Evolutionary conservation across 2,888 invertebrate species (phyloP), one percentile per base, ranked within the genome.

Genomic region (Patella depressa): DNA sequence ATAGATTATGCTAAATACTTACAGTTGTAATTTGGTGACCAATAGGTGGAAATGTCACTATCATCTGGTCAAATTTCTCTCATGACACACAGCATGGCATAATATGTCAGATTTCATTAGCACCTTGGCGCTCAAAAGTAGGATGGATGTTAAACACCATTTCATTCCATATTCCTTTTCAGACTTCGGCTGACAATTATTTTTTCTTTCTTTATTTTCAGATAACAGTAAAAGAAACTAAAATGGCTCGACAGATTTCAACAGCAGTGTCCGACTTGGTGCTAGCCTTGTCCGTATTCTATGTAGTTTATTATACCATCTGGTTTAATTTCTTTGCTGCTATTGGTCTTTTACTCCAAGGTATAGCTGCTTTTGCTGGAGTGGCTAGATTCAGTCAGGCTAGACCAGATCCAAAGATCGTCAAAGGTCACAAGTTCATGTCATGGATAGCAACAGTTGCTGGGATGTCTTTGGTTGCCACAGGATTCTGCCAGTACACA

Each of bases 211-310:
- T 45, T 45, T 45, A 45, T 45, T 9, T 45, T 45, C 45, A 45
- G 19, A 65, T 65, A 24, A 65, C 24, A 65, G 65, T 15, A 65
- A 12, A 65, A 71, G 14, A 34, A 71, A 12, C 71, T 17, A 76
- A 29, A 29, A 88, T 87, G 88, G 82, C 84, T 9, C 82, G 85
- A 34, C 87, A 89, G 76, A 74, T 89, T 3, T 87, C 85, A 59
- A 89, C 89, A 19, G 87, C 89, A 4, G 19, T 87, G 3, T 90
- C 89, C 1, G 90, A 90, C 81, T 78, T 85, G 29, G 80, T 87
- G 2, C 81, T 90, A 11, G 88, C 86, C 1, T 72, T 84, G 57
- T 85, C 87, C 0, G 87, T 88, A 11, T 82, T 85, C 55, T 87
- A 86, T 80, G 86, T 85, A 2, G 84, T 85, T 14, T 83, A 80